phyloP scores from a whole-genome alignment of 2,797 vertebrate genomes.

The Coreius guichenoti region DNA sequence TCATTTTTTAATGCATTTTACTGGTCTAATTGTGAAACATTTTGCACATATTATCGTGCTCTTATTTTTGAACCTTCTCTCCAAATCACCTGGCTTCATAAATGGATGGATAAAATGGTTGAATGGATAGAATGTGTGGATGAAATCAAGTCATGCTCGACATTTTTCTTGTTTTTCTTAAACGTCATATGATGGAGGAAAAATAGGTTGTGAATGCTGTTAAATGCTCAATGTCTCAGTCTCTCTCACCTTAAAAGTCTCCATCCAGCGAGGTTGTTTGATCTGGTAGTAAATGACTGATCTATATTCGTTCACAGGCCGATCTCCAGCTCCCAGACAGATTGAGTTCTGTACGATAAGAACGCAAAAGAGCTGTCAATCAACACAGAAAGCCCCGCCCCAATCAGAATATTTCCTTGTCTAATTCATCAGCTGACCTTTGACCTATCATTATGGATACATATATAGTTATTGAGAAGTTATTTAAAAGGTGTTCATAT shows the following conservation, averaged over 20 bases:
- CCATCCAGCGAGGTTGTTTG: constrained; percentile 97
- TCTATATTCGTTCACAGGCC: constrained; percentile 87
- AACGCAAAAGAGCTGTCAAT: constrained; percentile 16
- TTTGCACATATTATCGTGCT: neutral
- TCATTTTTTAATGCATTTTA: neutral
- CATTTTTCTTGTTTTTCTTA: neutral
- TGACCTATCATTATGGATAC: neutral
- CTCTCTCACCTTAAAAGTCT: constrained; percentile 89
- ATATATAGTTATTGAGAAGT: neutral
- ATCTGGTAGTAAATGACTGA: constrained; percentile 97
- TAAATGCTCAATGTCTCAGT: neutral
- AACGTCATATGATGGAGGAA: neutral
- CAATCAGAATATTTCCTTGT: neutral
- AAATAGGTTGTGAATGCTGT: neutral
- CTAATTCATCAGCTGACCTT: neutral
- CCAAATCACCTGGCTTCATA: neutral
- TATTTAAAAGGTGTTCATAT: neutral
- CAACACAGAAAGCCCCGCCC: constrained; percentile 43
- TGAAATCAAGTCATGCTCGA: neutral
- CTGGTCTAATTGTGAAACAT: neutral
- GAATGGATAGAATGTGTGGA: neutral
- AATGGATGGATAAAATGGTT: neutral
- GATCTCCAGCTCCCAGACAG: constrained; percentile 93
- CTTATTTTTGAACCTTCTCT: neutral
- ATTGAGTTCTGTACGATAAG: constrained; percentile 81